Evolutionary conservation across 2,888 invertebrate species (phyloP), one percentile per base, ranked within the genome.

Genomic region (Iphiclides podalirius): DNA sequence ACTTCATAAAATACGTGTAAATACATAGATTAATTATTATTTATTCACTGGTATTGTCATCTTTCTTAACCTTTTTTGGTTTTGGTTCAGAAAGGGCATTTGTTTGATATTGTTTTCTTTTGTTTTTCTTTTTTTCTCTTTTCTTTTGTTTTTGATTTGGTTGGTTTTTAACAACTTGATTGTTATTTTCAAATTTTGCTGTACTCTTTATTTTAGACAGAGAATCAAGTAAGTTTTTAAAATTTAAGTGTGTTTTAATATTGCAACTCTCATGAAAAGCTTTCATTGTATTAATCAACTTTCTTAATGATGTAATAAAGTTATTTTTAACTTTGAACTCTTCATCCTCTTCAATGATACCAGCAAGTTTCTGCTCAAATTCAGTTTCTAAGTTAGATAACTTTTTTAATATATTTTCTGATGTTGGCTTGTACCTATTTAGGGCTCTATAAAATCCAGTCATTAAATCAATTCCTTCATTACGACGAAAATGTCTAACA

Each of bases 401-500:
- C 44, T 81, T 76, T 17, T 58, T 61, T 11, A 78, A 59, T 12
- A 75, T 66, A 31, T 67, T 66, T n/a, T 82, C 78, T 7, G 72
- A 52, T 17, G 60, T 57, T 4, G 82, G 75, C 55, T 89, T 89
- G 51, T 63, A 72, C 53, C 88, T 75, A 61, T 92, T 89, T 9
- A 91, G 75, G 59, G 93, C 91, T 39, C 88, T 85, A 69, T 93
- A 94, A 57, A 94, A 92, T 1, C 91, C 81, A n/a, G 85, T 79
- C 37, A 94, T 68, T 50, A 94, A 75, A 63, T 94, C 93, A 1
- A 93, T 63, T 0, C 93, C 93, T 77, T 94, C 94, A 54, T 90
- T 91, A 35, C 92, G 90, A 15, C 93, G 86, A 63, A 92, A 94
- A 20, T 92, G 91, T 52, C 94, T 86, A 1, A 93, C 90, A 13